Percentiles rank a stretch among this genome's conserved stretches.
phyloP scores from a whole-genome alignment of 2,113 vertebrate genomes.

The Calyptommatus sinebrachiatus region DNA sequence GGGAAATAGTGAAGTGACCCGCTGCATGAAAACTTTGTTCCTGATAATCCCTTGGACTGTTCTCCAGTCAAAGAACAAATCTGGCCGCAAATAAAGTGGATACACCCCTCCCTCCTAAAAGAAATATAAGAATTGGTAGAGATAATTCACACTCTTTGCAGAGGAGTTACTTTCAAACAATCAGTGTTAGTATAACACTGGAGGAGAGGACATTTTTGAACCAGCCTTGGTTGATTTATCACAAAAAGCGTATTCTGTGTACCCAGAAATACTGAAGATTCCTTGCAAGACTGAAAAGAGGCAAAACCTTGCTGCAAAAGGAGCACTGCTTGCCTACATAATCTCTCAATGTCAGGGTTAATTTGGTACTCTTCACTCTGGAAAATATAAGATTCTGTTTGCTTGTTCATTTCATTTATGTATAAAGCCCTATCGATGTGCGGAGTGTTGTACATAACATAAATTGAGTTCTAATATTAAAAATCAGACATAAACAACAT shows the following conservation, averaged over 20 bases:
- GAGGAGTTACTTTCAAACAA: conserved; percentile 78
- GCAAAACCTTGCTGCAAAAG: conserved; percentile 24
- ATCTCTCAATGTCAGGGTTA: conserved; percentile 31
- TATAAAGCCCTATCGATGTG: too few species aligned
- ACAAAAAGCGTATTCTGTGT: conserved; percentile 63
- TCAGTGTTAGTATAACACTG: conserved; percentile 80
- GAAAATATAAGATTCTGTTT: background rate
- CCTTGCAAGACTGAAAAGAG: conserved; percentile 22
- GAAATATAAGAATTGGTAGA: conserved; percentile 80
- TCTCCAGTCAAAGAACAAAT: background rate
- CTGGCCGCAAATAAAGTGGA: conserved; percentile 79
- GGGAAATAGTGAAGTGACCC: too few species aligned
- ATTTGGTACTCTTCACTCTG: conserved; percentile 5
- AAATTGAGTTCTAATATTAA: too few species aligned
- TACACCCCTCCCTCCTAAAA: conserved; percentile 76
- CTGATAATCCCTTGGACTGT: too few species aligned
- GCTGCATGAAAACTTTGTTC: too few species aligned
- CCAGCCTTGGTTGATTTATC: conserved; percentile 63
- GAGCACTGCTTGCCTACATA: background rate
- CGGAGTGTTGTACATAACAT: too few species aligned
- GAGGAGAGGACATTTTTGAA: conserved; percentile 60
- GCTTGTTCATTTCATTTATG: too few species aligned
- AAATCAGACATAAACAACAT: too few species aligned
- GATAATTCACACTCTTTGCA: conserved; percentile 81
- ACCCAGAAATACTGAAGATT: conserved; percentile 63